Conservation (phyloP, 2,888 invertebrate genomes). For the Andrena marginata region DNA sequence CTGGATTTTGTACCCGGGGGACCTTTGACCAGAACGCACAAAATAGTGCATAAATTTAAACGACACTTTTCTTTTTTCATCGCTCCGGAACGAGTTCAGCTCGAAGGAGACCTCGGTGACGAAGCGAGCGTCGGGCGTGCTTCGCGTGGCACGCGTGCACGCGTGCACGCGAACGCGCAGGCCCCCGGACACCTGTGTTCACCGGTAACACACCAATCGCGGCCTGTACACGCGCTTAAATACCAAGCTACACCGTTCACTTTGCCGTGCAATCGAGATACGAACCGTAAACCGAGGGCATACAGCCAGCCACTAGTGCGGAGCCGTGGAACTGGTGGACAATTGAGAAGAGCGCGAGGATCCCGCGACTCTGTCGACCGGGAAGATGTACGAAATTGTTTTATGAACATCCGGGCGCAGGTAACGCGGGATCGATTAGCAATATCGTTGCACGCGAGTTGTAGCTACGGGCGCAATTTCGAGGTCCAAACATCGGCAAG, state of each 20-base stretch:
- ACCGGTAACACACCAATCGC: conserved; percentile 44
- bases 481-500: conserved; percentile 32
- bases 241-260: conserved; percentile 51
- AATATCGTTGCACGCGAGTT: conserved; percentile 34
- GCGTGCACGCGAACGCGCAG: conserved; percentile 37
- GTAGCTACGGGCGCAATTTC: conserved; percentile 15
- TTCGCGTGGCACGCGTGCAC: conserved; percentile 55
- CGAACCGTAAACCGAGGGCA: conserved; percentile 13
- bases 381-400: too few relatives aligned
- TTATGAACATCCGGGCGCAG: too few relatives aligned
- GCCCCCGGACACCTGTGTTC: conserved; percentile 64
- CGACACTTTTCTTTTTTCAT: conserved; percentile 31
- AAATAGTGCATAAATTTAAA: conserved; percentile 55
- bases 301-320: too few relatives aligned
- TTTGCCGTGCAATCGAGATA: conserved; percentile 13
- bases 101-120: conserved; percentile 75
- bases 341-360: too few relatives aligned
- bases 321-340: too few relatives aligned
- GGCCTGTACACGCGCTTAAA: conserved; percentile 52
- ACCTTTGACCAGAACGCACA: conserved; percentile 55
- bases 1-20: conserved; percentile 22
- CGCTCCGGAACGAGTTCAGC: conserved; percentile 54
- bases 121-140: conserved; percentile 80
- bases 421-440: too few relatives aligned
- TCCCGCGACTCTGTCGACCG: too few relatives aligned